These are phyloP conservation scores for Himalopsyche anomala DNA, from an alignment of 2,888 invertebrate genomes.

Conservation along the genomic window DNA sequence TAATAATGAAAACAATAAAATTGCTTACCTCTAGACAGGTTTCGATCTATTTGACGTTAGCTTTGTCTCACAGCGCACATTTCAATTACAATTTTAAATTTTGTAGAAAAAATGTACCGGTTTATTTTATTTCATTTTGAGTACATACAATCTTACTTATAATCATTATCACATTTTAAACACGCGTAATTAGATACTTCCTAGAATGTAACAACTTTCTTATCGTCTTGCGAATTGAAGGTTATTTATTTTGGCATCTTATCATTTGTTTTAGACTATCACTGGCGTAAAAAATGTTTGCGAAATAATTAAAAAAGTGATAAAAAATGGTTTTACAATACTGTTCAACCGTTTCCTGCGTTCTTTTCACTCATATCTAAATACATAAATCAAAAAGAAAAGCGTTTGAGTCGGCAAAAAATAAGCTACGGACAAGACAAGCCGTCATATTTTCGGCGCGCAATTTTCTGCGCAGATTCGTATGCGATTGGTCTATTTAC, in stretches of 20 bases:
- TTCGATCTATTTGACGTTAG: too few relatives aligned
- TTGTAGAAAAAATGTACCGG: too few relatives aligned
- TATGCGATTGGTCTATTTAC: constrained; percentile 42
- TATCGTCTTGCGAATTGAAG: constrained; percentile 20
- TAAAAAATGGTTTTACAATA: not conserved
- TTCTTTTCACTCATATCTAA: constrained; percentile 16
- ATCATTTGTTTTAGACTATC: constrained; percentile 9
- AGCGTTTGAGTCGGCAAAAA: not conserved
- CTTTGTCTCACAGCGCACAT: too few relatives aligned
- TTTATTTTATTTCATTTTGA: too few relatives aligned
- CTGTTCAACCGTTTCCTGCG: not conserved
- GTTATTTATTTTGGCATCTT: constrained; percentile 12
- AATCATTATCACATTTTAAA: constrained; percentile 3
- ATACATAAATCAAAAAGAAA: constrained; percentile 27
- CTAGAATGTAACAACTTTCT: constrained; percentile 29
- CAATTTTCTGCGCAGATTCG: constrained; percentile 46
- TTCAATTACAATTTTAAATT: too few relatives aligned
- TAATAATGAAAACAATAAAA: too few relatives aligned
- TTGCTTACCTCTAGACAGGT: too few relatives aligned
- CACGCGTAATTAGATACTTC: constrained; percentile 12
- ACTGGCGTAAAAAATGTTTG: not conserved
- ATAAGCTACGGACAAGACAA: not conserved
- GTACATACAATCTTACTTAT: not conserved
- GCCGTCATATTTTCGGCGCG: constrained; percentile 49
- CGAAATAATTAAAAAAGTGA: not conserved